These are phyloP conservation scores for Operophtera brumata DNA, from an alignment of 2,888 invertebrate genomes.

Conservation along the genomic window DNA sequence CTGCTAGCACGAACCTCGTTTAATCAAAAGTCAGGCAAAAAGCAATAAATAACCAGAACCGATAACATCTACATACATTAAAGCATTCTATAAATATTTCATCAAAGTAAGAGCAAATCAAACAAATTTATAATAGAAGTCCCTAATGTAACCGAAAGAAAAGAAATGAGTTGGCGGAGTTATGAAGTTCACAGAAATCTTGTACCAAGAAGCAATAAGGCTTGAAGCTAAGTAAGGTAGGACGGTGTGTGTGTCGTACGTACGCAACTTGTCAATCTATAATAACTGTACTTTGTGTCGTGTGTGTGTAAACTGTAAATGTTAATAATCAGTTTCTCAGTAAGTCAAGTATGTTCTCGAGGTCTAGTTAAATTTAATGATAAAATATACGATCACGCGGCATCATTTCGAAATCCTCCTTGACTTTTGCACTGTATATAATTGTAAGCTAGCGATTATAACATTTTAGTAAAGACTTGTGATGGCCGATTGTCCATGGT, in stretches of 20 bases:
- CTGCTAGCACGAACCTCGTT: constrained; percentile 1
- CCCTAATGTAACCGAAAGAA: background rate
- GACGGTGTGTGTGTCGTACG: background rate
- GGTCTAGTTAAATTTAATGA: constrained; percentile 18
- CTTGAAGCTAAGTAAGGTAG: background rate
- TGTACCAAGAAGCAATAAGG: background rate
- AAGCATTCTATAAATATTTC: background rate
- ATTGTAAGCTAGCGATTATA: background rate
- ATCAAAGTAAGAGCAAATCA: background rate
- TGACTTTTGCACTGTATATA: constrained; percentile 22
- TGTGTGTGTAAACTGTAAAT: background rate
- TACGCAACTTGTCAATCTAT: background rate
- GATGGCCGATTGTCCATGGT: too few species aligned
- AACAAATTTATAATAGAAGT: background rate
- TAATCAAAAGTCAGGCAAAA: constrained; percentile 1
- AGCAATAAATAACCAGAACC: background rate
- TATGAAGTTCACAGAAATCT: background rate
- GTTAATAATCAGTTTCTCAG: constrained; percentile 8
- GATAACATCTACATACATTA: background rate
- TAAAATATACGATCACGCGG: constrained; percentile 18
- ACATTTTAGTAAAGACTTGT: background rate
- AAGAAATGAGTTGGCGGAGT: background rate
- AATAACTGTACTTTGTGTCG: constrained; percentile 6
- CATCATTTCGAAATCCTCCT: constrained; percentile 25
- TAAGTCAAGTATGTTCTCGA: constrained; percentile 12